Percentiles rank a stretch among this genome's conserved stretches.
Evolutionary conservation across 2,797 vertebrate species (phyloP).

Genomic region (Peromyscus melanophrys): DNA sequence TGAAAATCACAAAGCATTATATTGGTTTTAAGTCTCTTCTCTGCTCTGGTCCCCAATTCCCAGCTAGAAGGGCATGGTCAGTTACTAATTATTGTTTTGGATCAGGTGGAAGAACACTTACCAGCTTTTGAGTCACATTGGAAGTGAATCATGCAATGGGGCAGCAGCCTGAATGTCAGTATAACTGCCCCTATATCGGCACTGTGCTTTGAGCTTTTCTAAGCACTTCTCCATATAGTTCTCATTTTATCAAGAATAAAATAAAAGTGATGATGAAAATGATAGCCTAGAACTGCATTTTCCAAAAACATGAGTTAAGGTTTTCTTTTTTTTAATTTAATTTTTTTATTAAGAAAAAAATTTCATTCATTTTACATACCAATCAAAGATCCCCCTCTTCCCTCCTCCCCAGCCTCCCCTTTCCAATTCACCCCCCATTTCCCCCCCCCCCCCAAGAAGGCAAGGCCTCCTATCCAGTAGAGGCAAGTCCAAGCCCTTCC

Average conservation of each 20-base stretch:
- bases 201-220: slow-evolving; percentile 65
- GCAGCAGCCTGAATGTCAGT: not conserved
- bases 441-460: too few relatives aligned
- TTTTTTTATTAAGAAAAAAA: too few relatives aligned
- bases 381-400: too few relatives aligned
- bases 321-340: slow-evolving; percentile 41
- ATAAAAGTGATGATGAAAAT: slow-evolving; percentile 67
- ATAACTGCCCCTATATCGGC: slow-evolving; percentile 2
- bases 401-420: too few relatives aligned
- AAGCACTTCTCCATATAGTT: slow-evolving; percentile 66
- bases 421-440: too few relatives aligned
- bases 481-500: too few relatives aligned
- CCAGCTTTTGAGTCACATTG: not conserved
- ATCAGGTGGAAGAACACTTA: slow-evolving; percentile 18
- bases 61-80: not conserved
- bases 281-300: slow-evolving; percentile 65
- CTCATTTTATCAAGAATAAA: slow-evolving; percentile 67
- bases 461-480: too few relatives aligned
- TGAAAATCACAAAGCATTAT: not conserved
- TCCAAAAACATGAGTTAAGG: slow-evolving; percentile 59
- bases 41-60: not conserved
- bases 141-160: not conserved
- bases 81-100: slow-evolving; percentile 48
- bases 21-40: slow-evolving; percentile 33
- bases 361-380: too few relatives aligned